These are phyloP conservation scores for Melierax canorus DNA, from an alignment of 2,113 vertebrate genomes.

Conservation along the genomic window DNA sequence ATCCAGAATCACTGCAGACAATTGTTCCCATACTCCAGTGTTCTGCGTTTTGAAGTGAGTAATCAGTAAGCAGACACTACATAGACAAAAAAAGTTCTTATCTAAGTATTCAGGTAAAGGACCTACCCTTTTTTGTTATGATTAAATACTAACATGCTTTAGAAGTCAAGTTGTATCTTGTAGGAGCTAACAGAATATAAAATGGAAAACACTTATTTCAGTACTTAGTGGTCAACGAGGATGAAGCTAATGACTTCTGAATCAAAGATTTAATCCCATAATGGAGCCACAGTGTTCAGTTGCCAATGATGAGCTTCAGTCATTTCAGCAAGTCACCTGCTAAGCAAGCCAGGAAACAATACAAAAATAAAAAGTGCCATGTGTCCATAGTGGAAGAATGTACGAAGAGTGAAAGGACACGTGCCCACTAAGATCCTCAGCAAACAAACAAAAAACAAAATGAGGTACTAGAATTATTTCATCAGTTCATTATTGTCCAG, in stretches of 20 bases:
- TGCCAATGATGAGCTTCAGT: background rate
- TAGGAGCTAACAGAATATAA: background rate
- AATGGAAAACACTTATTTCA: background rate
- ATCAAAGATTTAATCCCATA: background rate
- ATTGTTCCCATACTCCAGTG: background rate
- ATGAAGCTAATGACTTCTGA: background rate
- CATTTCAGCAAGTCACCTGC: background rate
- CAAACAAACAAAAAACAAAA: background rate
- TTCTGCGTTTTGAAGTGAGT: slow-evolving; percentile 12
- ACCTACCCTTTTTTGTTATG: background rate
- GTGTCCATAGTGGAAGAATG: background rate
- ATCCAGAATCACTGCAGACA: background rate
- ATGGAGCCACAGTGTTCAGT: background rate
- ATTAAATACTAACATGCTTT: background rate
- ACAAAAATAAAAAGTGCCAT: fast-evolving
- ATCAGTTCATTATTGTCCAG: background rate
- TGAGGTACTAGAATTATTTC: background rate
- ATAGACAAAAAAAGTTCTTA: background rate
- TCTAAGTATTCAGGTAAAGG: background rate
- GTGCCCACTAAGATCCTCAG: background rate
- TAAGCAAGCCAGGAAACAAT: background rate
- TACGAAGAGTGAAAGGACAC: background rate
- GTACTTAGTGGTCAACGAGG: background rate
- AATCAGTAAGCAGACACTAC: slow-evolving; percentile 33
- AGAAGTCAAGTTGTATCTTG: background rate